Base-by-base conservation (phyloP, 1,140 invertebrate genomes). In the Zaprionus inermis region DNA sequence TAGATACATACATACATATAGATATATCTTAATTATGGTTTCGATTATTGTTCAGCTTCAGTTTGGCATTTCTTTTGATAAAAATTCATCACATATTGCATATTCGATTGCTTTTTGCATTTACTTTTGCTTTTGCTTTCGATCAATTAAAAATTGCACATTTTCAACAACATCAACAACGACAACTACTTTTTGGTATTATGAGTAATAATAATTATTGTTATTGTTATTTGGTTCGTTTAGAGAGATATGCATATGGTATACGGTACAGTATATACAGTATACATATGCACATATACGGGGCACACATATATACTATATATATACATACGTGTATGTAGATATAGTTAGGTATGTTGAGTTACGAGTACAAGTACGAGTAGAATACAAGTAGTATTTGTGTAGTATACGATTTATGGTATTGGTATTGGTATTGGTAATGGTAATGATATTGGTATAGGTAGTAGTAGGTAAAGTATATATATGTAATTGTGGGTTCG, bases 91-190 rank as follows among this genome's bases (percentile, higher is more conserved):
- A 72, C 57, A 67, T 76, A 72, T 72, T 46, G 44, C 44, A 49
- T 49, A 49, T 51, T 58, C 55, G 46, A 11, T 59, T 60, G 55
- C 18, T 60, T 68, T 46, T 69, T 77, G 44, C 44, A 46, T 49
- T 49, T 49, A 10, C 18, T 5, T 49, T 49, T 49, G 44, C 44
- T 46, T 2, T 59, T 81, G 84, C 86, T 71, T 88, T 88, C 73
- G 72, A 89, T 83, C 79, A 85, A 85, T 85, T 78, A 75, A 88
- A 61, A 88, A 89, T 88, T 88, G 84, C 84, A 88, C 79, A 88
- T 88, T 88, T 88, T 88, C 84, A 88, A 88, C 84, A 88, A 88
- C 84, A 88, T 88, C 84, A 88, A 88, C 84, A 88, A 88, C 84
- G 84, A 88, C 84, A 88, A 88, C 84, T 88, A 88, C 84, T 88